Evolutionary conservation across 1,140 invertebrate genomes (phyloP).

Genomic region (Thaumetopoea pityocampa): DNA sequence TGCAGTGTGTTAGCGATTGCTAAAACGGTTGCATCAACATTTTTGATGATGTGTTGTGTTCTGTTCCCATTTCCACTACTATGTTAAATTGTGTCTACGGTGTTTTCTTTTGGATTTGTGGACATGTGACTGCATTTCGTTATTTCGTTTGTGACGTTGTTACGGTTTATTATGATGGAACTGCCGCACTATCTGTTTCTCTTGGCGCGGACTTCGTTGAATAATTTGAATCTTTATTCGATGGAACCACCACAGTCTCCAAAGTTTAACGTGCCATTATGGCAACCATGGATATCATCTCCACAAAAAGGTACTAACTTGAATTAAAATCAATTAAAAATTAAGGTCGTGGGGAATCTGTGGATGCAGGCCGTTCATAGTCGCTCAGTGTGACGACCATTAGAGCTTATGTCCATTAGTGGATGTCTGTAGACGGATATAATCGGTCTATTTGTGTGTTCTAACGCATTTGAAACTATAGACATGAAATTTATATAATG

Average conservation of each 20-base stretch:
- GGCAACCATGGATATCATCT: slow-evolving; percentile 70
- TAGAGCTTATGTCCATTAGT: too few species aligned
- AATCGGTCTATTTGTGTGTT: too few species aligned
- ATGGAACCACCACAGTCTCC: slow-evolving; percentile 74
- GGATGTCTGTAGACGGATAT: too few species aligned
- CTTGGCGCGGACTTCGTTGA: slow-evolving; percentile 52
- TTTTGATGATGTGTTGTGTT: slow-evolving; percentile 14
- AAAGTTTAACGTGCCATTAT: slow-evolving; percentile 72
- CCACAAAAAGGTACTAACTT: slow-evolving; percentile 56
- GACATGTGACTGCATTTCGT: slow-evolving; percentile 8
- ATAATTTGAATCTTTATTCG: slow-evolving; percentile 36
- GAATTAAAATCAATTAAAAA: neutral
- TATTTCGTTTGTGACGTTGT: slow-evolving; percentile 17
- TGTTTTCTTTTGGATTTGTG: slow-evolving; percentile 3
- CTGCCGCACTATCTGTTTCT: slow-evolving; percentile 61
- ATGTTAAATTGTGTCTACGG: slow-evolving; percentile 7
- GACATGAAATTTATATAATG: too few species aligned
- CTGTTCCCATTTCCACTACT: slow-evolving; percentile 10
- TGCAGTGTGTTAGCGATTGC: slow-evolving; percentile 23
- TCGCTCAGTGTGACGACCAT: too few species aligned
- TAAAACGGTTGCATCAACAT: slow-evolving; percentile 28
- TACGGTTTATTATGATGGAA: slow-evolving; percentile 66
- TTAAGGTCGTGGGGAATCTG: too few species aligned
- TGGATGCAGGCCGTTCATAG: too few species aligned
- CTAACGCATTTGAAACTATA: too few species aligned